Base-by-base conservation (phyloP, 2,888 invertebrate species). In the Drosophila kanekoi region DNA sequence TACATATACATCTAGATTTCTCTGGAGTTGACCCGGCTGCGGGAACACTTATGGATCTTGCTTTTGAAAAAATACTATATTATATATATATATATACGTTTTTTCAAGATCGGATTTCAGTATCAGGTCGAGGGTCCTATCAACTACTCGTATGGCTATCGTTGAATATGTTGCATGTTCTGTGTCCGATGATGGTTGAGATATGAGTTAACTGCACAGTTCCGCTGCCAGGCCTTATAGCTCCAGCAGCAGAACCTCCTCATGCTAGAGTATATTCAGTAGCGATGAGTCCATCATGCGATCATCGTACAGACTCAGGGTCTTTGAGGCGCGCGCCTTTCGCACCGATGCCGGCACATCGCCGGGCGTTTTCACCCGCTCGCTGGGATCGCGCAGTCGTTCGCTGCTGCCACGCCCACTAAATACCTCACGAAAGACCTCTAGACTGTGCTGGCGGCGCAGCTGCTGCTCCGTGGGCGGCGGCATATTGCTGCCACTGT, bases 251-350 rank as follows among this genome's bases (percentile, higher is more conserved):
- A 93, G 92, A 90, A 93, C 93, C 83, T 93, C 93, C 88, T 93
- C 93, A 87, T 93, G 92, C 91, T 93, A 93, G 86, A 93, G 92
- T 56, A 92, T 91, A 54, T 92, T 92, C 11, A 92, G 72, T 37
- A 90, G 87, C 1, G 92, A 91, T 44, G 92, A 91, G 68, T 92
- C 92, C 97, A 98, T 97, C 94, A 97, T 97, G 44, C 97, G 94
- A 90, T 98, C 98, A 85, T 97, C 97, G 87, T 97, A 97, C 18
- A 98, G 93, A 47, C 97, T 97, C 82, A 98, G 94, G 73, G 98
- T 94, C 75, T 95, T 95, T 44, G 95, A 94, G 1, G 95, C 95
- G 70, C 95, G 93, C 1, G 96, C 95, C 79, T 95, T 94, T 13
- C 96, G 91, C 0, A 96, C 95, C 0, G 96, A 96, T 0, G 96